These are phyloP conservation scores for Psittacula echo DNA, from an alignment of 2,797 vertebrate genomes.

Conservation along the genomic window DNA sequence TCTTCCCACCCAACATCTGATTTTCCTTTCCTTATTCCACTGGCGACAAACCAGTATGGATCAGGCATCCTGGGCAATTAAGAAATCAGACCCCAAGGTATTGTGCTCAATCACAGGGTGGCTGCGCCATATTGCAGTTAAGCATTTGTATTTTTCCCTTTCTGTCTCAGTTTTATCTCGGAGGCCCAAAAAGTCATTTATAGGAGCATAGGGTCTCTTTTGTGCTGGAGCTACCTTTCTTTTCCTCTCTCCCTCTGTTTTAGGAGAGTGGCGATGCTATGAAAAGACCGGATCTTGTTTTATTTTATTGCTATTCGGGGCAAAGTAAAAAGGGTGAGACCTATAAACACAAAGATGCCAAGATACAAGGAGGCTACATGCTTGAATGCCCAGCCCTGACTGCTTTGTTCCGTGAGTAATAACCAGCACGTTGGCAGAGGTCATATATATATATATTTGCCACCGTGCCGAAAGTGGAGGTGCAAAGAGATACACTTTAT, in stretches of 20 bases:
- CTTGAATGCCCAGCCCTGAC: neutral
- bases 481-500: neutral
- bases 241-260: neutral
- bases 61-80: neutral
- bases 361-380: constrained; percentile 1
- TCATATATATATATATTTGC: neutral
- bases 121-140: neutral
- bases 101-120: neutral
- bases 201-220: neutral
- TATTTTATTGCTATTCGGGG: constrained; percentile 16
- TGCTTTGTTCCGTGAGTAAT: neutral
- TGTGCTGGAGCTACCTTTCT: neutral
- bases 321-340: neutral
- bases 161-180: neutral
- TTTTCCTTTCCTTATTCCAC: neutral
- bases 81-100: neutral
- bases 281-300: constrained; percentile 26
- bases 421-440: neutral
- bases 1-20: neutral
- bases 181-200: neutral
- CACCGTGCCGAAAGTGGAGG: neutral
- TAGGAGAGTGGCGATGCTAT: neutral
- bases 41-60: neutral
- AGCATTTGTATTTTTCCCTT: neutral
- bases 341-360: constrained; percentile 57